Evolutionary conservation across 2,113 vertebrate species (phyloP).

Genomic region (Forbesichthys papilliferus): DNA sequence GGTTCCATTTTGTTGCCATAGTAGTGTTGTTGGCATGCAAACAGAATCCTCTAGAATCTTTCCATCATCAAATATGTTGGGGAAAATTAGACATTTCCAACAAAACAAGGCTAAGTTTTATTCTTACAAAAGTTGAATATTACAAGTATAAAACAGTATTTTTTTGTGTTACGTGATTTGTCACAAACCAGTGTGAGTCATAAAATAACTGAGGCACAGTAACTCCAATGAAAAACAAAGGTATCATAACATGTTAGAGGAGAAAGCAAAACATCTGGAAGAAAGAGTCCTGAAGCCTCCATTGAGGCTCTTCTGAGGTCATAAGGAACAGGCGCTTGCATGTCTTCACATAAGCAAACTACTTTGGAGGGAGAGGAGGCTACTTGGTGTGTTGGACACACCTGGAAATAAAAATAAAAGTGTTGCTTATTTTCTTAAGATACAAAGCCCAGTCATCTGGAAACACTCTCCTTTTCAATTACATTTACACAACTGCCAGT

Average conservation of each 20-base stretch:
- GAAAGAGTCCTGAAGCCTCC: constrained; percentile 9
- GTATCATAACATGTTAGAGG: constrained; percentile 27
- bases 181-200: constrained; percentile 27
- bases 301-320: constrained; percentile 38
- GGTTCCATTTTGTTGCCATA: constrained; percentile 58
- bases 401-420: background rate
- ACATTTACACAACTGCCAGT: background rate
- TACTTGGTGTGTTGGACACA: background rate
- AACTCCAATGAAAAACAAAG: background rate
- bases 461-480: background rate
- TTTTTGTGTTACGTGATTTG: background rate
- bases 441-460: background rate
- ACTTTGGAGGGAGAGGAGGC: background rate
- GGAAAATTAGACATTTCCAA: background rate
- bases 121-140: background rate
- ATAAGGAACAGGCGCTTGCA: constrained; percentile 23
- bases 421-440: background rate
- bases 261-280: constrained; percentile 39
- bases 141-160: background rate
- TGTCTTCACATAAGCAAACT: constrained; percentile 2
- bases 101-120: background rate
- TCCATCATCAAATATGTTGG: constrained; percentile 33
- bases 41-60: constrained; percentile 36
- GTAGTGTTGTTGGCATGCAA: constrained; percentile 20
- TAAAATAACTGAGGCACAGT: background rate